phyloP scores from a whole-genome alignment of 2,113 vertebrate species.

The Caloenas nicobarica region DNA sequence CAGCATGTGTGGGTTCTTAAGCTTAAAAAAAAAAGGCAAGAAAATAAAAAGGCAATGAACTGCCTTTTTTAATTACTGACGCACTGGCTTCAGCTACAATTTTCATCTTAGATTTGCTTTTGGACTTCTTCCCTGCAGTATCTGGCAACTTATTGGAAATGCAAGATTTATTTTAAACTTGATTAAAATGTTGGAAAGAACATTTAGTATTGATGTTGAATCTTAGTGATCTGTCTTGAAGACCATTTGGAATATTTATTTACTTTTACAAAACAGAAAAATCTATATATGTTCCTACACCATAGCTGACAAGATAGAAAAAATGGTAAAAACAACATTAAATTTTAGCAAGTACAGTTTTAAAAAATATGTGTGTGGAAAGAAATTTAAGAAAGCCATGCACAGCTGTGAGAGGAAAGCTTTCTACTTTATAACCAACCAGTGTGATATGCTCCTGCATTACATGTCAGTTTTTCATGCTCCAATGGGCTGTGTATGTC shows the following conservation, averaged over 20 bases:
- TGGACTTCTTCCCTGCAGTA: conserved; percentile 23
- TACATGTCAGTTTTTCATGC: not conserved
- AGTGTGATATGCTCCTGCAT: not conserved
- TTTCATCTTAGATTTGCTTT: conserved; percentile 50
- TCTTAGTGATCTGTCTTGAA: conserved; percentile 48
- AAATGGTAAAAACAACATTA: not conserved
- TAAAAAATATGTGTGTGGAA: not conserved
- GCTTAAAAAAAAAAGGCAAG: conserved; percentile 42
- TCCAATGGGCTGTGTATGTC: not conserved
- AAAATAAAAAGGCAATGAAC: conserved; percentile 23
- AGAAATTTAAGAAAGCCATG: not conserved
- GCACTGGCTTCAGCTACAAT: conserved; percentile 34
- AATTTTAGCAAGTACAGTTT: not conserved
- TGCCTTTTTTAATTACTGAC: conserved; percentile 60
- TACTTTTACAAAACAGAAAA: conserved; percentile 41
- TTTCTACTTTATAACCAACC: not conserved
- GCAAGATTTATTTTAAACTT: conserved; percentile 53
- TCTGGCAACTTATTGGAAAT: conserved; percentile 40
- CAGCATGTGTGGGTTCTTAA: conserved; percentile 44
- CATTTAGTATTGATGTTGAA: conserved; percentile 34
- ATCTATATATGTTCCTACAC: not conserved
- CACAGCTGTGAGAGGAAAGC: not conserved
- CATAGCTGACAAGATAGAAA: not conserved
- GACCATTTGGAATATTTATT: conserved; percentile 55
- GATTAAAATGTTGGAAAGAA: conserved; percentile 63